Conservation (phyloP, 2,888 invertebrate genomes). For the Hermaeophaga mercurialis region DNA sequence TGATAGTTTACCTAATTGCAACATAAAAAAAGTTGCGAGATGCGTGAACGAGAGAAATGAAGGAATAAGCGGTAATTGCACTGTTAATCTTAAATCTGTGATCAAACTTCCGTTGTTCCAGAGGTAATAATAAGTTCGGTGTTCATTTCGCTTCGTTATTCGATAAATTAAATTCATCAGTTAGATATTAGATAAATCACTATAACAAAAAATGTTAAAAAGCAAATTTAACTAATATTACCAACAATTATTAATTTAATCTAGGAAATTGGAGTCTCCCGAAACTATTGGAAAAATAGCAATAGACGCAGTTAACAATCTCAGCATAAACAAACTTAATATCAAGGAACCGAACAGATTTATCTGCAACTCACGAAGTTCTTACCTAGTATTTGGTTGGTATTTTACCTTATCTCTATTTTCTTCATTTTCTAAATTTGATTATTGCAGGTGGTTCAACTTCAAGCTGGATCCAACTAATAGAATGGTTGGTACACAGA, state of each 20-base stretch:
- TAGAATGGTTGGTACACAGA: constrained; percentile 83
- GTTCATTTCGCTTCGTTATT: too few relatives aligned
- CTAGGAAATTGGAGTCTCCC: constrained; percentile 44
- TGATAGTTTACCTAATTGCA: constrained; percentile 15
- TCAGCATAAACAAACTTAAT: constrained; percentile 50
- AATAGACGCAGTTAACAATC: constrained; percentile 48
- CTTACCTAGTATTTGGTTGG: constrained; percentile 54
- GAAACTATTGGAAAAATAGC: constrained; percentile 51
- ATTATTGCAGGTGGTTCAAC: constrained; percentile 47
- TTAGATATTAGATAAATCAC: too few relatives aligned
- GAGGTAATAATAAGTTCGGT: too few relatives aligned
- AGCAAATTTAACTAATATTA: too few relatives aligned
- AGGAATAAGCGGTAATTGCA: too few relatives aligned
- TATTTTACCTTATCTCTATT: background rate
- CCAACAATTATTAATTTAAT: constrained; percentile 21
- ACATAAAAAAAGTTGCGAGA: too few relatives aligned
- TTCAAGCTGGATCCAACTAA: constrained; percentile 59
- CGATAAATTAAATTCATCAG: too few relatives aligned
- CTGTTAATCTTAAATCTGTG: too few relatives aligned
- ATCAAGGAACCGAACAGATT: constrained; percentile 50
- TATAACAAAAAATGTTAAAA: too few relatives aligned
- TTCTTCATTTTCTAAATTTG: background rate
- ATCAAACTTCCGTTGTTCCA: too few relatives aligned
- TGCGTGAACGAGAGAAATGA: too few relatives aligned
- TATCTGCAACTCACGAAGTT: constrained; percentile 50